A percentile compares a stretch with the other conserved stretches of the same genome.
phyloP scores from a whole-genome alignment of 2,113 vertebrate genomes.

The Oenanthe melanoleuca region DNA sequence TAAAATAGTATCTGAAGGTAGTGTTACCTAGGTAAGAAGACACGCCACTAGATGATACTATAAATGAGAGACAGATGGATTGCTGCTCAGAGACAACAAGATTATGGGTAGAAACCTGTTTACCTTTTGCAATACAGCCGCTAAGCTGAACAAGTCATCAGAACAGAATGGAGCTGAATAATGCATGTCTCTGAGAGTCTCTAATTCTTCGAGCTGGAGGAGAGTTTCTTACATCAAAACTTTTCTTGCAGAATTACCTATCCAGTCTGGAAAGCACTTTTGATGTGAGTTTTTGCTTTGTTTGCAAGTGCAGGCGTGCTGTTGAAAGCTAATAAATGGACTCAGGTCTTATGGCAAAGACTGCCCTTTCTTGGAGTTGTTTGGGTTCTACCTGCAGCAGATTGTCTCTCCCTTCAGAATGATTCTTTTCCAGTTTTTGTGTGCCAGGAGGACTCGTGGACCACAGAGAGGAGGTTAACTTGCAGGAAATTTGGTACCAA shows the following conservation, averaged over 20 bases:
- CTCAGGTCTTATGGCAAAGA: background rate
- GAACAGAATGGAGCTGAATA: conserved; percentile 28
- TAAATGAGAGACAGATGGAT: conserved; percentile 50
- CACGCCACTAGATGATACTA: background rate
- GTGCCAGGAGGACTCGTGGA: conserved; percentile 41
- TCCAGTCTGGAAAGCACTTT: background rate
- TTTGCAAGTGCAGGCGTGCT: background rate
- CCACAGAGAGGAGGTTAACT: conserved; percentile 25
- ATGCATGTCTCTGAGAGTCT: background rate
- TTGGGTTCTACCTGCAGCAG: background rate
- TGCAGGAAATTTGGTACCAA: background rate
- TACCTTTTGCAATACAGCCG: conserved; percentile 36
- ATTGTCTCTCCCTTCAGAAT: background rate
- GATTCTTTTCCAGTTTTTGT: conserved; percentile 16
- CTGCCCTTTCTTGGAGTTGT: background rate
- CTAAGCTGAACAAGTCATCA: background rate
- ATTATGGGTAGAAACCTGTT: conserved; percentile 30
- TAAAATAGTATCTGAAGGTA: conserved; percentile 44
- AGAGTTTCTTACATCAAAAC: background rate
- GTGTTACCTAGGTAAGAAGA: conserved; percentile 28
- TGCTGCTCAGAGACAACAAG: conserved; percentile 48
- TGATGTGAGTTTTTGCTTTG: background rate
- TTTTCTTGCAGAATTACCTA: background rate
- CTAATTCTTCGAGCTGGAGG: background rate
- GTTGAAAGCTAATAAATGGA: background rate